Evolutionary conservation across 2,113 vertebrate species (phyloP).

Genomic region (Pterocles gutturalis): DNA sequence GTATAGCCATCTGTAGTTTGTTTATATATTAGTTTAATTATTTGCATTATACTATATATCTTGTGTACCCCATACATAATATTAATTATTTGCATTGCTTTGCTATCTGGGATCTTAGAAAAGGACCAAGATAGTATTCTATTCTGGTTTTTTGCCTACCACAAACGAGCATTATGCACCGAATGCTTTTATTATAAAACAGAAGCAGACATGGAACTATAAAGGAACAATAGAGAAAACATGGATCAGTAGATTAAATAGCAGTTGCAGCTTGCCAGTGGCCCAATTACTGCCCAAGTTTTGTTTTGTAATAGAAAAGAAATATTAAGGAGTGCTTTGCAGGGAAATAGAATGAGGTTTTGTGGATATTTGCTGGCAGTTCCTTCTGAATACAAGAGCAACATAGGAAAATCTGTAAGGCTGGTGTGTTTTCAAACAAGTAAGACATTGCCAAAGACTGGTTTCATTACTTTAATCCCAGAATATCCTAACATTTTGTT

Average conservation of each 20-base stretch:
- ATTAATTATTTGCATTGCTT: neutral
- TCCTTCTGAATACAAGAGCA: neutral
- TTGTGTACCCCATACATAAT: neutral
- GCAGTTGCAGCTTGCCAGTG: neutral
- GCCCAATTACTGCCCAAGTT: neutral
- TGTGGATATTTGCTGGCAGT: neutral
- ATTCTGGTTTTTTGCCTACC: fast-evolving
- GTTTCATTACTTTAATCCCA: neutral
- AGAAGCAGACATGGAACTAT: neutral
- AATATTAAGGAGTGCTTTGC: neutral
- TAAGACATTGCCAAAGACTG: neutral
- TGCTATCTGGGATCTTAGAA: neutral
- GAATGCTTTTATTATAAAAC: neutral
- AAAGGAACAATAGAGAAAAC: neutral
- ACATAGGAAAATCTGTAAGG: neutral
- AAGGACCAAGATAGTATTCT: neutral
- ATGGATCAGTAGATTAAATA: neutral
- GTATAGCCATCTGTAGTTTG: neutral
- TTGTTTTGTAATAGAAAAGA: neutral
- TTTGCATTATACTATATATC: neutral
- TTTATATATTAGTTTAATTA: neutral
- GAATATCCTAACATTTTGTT: neutral
- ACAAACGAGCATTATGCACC: neutral
- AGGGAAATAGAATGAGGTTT: neutral
- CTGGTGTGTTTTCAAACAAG: neutral